These are phyloP conservation scores for Indicator maculatus DNA, from an alignment of 2,113 vertebrate species.

Conservation along the genomic window DNA sequence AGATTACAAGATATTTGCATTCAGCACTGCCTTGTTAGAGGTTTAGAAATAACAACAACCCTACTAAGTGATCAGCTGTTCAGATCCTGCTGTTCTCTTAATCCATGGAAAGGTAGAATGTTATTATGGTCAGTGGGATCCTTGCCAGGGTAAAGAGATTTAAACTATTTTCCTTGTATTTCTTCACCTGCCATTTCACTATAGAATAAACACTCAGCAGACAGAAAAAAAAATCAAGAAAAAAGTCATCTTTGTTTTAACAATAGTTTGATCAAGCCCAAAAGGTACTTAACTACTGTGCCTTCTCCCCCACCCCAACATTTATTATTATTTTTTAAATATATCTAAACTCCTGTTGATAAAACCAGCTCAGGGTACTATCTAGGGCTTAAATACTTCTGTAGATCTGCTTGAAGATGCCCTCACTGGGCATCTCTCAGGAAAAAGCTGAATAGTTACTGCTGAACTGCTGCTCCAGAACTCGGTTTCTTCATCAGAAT, in stretches of 20 bases:
- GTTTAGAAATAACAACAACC: background rate
- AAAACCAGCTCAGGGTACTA: background rate
- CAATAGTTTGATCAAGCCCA: background rate
- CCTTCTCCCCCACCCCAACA: too few species aligned
- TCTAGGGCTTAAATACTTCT: background rate
- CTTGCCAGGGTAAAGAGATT: background rate
- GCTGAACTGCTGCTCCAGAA: background rate
- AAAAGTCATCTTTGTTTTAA: background rate
- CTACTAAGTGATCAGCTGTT: constrained; percentile 2
- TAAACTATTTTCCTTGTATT: background rate
- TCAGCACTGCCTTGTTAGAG: background rate
- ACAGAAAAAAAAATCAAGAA: background rate
- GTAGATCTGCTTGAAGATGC: background rate
- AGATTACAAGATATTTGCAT: constrained; percentile 4
- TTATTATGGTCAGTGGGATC: background rate
- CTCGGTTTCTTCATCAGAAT: background rate
- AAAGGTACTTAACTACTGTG: background rate
- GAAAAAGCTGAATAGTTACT: background rate
- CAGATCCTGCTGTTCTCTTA: constrained; percentile 18
- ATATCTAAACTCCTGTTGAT: background rate
- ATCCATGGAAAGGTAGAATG: background rate
- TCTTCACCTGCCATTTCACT: background rate
- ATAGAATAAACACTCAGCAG: background rate
- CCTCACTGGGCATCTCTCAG: background rate
- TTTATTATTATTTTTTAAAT: too few species aligned